Conservation (phyloP, 2,888 invertebrate species). For the Tenthredo amoena region DNA sequence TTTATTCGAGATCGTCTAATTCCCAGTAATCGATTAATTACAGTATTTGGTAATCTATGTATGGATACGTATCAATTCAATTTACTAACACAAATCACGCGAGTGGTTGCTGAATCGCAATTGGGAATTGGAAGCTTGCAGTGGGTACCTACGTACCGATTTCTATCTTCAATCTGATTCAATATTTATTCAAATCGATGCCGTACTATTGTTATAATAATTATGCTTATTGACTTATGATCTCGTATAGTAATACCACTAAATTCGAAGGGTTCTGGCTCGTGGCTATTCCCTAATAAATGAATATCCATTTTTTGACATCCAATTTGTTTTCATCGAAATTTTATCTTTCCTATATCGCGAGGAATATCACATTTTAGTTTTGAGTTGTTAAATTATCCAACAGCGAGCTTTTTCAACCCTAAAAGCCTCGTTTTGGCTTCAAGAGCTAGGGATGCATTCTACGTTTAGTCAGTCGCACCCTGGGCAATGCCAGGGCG, state of each 20-base stretch:
- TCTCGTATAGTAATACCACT: neutral
- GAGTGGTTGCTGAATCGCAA: constrained; percentile 8
- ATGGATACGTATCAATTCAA: neutral
- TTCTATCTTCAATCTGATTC: constrained; percentile 3
- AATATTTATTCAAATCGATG: constrained; percentile 6
- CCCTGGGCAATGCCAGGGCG: constrained; percentile 27
- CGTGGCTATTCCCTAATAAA: neutral
- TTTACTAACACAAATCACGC: constrained; percentile 16
- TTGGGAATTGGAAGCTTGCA: constrained; percentile 3
- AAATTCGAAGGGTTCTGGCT: neutral
- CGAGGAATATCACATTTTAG: neutral
- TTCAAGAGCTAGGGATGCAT: constrained; percentile 3
- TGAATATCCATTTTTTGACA: neutral
- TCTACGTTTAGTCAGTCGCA: neutral
- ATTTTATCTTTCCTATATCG: neutral
- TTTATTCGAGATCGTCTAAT: too few relatives aligned
- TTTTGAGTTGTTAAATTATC: neutral
- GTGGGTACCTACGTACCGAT: neutral
- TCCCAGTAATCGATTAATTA: neutral
- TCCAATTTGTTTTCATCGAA: neutral
- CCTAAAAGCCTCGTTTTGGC: neutral
- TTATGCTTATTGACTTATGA: neutral
- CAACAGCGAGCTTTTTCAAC: neutral
- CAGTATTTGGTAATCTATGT: neutral
- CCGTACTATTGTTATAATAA: neutral